Base-by-base conservation (phyloP, 2,888 invertebrate genomes). In the Oligia latruncula region DNA sequence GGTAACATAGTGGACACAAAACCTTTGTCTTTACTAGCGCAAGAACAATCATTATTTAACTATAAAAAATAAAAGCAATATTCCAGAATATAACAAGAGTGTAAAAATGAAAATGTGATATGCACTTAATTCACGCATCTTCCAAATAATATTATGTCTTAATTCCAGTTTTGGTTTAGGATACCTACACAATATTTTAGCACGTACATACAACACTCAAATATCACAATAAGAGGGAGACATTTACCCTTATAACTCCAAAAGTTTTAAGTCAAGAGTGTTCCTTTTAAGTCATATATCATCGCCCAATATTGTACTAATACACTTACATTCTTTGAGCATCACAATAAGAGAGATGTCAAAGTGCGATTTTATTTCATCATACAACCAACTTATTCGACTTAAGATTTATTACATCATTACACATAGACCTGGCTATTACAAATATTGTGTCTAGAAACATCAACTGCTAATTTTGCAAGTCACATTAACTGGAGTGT, bases 141-240 rank as follows among this genome's bases (percentile, higher is more conserved):
- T 78, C 43, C 71, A 75, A 77, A 67, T 43, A 68, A 55, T 81
- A 82, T 74, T 80, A 81, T 76, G 78, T 84, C 80, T 79, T 71
- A 78, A 78, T 78, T 71, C 43, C 79, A 73, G 65, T 74, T 82
- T 74, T 76, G 43, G 77, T 80, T 78, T 62, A 67, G 43, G 58
- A 80, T 80, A 80, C 46, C 78, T 82, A 80, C 68, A 82, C 70
- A 78, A 77, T 80, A 83, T 76, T 75, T 81, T 76, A 89, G 81
- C 79, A 82, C 77, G 80, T 78, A 87, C 80, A 87, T 80, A 80
- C 83, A 83, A 84, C 84, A 88, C 74, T 81, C 70, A 78, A 74
- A 83, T 90, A 90, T 89, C 90, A 89, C 90, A 88, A 80, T 77
- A 74, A 66, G 64, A 81, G 80, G 77, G 77, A 74, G 68, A 74